Evolutionary conservation across 1,140 invertebrate species (phyloP), one percentile per base, ranked within the genome.

Genomic region (Calliopsis andreniformis): DNA sequence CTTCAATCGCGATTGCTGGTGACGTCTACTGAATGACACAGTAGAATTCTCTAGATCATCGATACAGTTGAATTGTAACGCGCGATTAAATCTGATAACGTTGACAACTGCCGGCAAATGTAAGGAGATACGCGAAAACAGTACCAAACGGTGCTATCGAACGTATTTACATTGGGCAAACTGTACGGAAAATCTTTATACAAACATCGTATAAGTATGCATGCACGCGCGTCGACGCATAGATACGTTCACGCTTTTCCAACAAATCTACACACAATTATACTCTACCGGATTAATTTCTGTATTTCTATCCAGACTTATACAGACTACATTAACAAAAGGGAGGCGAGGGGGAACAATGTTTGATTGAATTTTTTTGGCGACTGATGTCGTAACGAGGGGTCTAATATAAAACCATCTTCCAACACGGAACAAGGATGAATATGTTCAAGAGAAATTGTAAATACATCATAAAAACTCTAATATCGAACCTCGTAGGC

Each of bases 401-500:
- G 18, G 35, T 10, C 35, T 10, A 3, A 10, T 39, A 42, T 51
- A 63, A 63, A 25, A 72, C 16, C 35, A 51, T 10, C 51, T 12
- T 62, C n/a, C n/a, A 71, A 20, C 45, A 18, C 63, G n/a, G 66
- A 68, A 67, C 43, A 73, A 59, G 66, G 77, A 32, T 51, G 51
- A 20, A 45, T 58, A 72, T 5, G 53, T 35, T 70, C 28, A 5
- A 3, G 35, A 39, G n/a, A 49, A 51, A 12, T 75, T 66, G 28
- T 63, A 53, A 70, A 67, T 68, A 61, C 59, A 49, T 78, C 32
- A 28, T 67, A 75, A 67, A 83, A 83, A 72, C 80, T 56, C 58
- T 80, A 83, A 80, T 80, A 83, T 80, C 71, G 67, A 84, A 83
- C 71, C 77, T 66, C 42, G 55, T 67, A 80, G 25, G 55, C 56